These are phyloP conservation scores for Gandaritis pyraliata DNA, from an alignment of 2,888 invertebrate genomes.

Conservation along the genomic window DNA sequence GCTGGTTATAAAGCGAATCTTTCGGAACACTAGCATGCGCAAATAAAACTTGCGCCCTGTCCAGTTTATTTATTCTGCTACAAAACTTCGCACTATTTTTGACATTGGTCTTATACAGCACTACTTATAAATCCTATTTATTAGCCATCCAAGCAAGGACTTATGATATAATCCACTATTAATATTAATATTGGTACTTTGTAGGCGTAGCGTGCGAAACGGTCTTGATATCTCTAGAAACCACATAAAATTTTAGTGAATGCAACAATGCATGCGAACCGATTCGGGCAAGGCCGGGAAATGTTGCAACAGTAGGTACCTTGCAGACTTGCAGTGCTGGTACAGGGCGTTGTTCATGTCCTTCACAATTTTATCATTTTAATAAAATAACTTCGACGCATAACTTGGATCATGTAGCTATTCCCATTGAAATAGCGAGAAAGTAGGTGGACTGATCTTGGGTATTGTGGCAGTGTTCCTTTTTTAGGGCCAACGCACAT, in stretches of 20 bases:
- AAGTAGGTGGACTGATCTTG: no score
- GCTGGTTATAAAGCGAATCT: no score
- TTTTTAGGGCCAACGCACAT: no score
- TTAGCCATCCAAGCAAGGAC: constrained; percentile 9
- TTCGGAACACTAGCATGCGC: no score
- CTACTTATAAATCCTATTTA: neutral
- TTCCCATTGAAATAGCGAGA: no score
- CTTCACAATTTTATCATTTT: no score
- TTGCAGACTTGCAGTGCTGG: constrained; percentile 21
- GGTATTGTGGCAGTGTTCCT: no score
- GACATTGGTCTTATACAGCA: neutral
- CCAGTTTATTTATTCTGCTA: no score
- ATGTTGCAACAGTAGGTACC: constrained; percentile 40
- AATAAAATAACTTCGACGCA: no score
- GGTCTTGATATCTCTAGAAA: constrained; percentile 37
- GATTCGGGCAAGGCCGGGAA: constrained; percentile 44
- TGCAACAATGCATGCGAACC: constrained; percentile 45
- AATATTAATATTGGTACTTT: constrained; percentile 20
- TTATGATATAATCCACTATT: constrained; percentile 27
- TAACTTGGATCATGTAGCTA: no score
- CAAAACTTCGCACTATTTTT: no score
- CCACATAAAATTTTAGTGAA: constrained; percentile 42
- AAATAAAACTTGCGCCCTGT: no score
- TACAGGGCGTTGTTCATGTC: constrained; percentile 24
- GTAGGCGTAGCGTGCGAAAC: constrained; percentile 38